These are phyloP conservation scores for Penelope pileata DNA, from an alignment of 2,113 vertebrate species.

Conservation along the genomic window DNA sequence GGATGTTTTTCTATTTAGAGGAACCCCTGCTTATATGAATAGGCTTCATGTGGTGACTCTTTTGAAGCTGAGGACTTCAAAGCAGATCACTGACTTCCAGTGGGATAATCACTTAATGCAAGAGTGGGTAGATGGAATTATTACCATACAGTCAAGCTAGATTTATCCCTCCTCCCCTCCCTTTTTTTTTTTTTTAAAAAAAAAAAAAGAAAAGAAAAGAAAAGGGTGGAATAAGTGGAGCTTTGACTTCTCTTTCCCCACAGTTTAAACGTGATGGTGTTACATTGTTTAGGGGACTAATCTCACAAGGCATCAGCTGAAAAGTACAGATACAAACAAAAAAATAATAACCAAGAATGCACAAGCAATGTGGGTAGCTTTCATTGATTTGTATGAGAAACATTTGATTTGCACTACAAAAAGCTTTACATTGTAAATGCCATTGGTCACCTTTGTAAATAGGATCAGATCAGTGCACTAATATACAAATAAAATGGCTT, in stretches of 20 bases:
- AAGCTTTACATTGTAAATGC: not conserved
- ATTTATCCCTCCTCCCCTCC: slow-evolving; percentile 13
- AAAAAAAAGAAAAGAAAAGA: too few species aligned
- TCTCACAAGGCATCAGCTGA: not conserved
- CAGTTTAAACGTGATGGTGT: not conserved
- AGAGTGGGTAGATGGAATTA: slow-evolving; percentile 72
- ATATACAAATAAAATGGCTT: not conserved
- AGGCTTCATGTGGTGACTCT: slow-evolving; percentile 65
- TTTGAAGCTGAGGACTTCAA: slow-evolving; percentile 76
- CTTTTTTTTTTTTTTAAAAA: not conserved
- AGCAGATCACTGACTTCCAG: slow-evolving; percentile 72
- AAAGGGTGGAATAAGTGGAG: too few species aligned
- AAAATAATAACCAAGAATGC: not conserved
- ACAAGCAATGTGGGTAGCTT: not conserved
- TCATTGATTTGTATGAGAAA: not conserved
- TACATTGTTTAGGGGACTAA: not conserved
- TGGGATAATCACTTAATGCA: slow-evolving; percentile 73
- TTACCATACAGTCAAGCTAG: slow-evolving; percentile 62
- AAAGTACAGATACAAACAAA: not conserved
- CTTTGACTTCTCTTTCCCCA: slow-evolving; percentile 13
- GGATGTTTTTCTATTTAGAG: slow-evolving; percentile 65
- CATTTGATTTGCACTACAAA: not conserved
- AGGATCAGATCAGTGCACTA: not conserved
- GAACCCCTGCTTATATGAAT: slow-evolving; percentile 67
- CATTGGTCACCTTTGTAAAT: not conserved